These are phyloP conservation scores for Esox lucius DNA, from an alignment of 2,797 vertebrate species.

Conservation along the genomic window DNA sequence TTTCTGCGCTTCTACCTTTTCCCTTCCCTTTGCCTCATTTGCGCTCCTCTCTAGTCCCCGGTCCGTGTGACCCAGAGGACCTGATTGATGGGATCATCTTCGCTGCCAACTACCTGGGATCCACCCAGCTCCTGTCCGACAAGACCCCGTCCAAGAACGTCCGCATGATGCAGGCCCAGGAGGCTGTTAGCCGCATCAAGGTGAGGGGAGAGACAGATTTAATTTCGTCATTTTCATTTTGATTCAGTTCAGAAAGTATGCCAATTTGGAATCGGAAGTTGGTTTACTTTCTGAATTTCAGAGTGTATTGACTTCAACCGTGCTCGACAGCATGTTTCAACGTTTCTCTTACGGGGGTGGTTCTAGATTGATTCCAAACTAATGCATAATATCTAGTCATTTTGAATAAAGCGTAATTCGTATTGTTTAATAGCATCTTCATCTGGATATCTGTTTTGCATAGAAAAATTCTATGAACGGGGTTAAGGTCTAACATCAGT, in stretches of 20 bases:
- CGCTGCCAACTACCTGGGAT: slow-evolving; percentile 96
- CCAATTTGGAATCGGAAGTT: no score
- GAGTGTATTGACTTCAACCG: no score
- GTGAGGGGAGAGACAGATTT: slow-evolving; percentile 64
- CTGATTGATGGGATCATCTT: slow-evolving; percentile 97
- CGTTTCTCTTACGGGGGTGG: not conserved
- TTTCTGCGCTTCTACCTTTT: no score
- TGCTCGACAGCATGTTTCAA: not conserved
- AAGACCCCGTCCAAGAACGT: slow-evolving; percentile 97
- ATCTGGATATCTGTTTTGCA: not conserved
- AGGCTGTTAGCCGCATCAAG: slow-evolving; percentile 96
- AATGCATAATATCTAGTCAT: not conserved
- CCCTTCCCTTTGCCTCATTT: not conserved
- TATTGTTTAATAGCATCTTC: not conserved
- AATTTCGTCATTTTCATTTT: not conserved
- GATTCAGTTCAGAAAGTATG: no score
- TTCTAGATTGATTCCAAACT: not conserved
- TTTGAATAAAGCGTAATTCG: not conserved
- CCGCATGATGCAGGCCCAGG: slow-evolving; percentile 98
- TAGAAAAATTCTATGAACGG: not conserved
- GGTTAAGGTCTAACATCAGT: not conserved
- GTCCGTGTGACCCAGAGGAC: slow-evolving; percentile 96
- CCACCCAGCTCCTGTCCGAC: slow-evolving; percentile 93
- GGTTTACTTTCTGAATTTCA: no score
- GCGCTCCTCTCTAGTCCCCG: slow-evolving; percentile 80